Evolutionary conservation across 2,888 invertebrate genomes (phyloP), one percentile per base, ranked within the genome.

Genomic region (Synergus gifuensis): DNA sequence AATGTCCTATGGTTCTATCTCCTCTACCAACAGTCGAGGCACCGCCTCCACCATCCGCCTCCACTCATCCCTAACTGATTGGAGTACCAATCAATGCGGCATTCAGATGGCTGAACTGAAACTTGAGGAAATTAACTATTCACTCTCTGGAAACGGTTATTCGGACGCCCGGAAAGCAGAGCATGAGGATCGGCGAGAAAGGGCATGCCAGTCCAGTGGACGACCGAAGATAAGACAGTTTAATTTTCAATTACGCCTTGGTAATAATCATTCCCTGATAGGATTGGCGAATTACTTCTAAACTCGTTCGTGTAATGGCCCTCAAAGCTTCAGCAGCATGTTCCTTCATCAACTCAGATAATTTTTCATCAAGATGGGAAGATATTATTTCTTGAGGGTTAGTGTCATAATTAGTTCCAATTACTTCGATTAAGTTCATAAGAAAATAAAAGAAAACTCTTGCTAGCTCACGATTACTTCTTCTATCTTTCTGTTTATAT

Each of bases 71-170:
- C 87, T 86, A 88, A 90, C 89, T 91, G 91, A 91, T 91, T 91
- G 90, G 89, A 91, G 91, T 90, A 91, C 90, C 91, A 91, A 91
- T 91, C 91, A 91, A 91, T 91, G 90, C 87, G 88, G 89, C 91
- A 91, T 91, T 91, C 91, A 91, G 89, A 87, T 86, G 87, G 88
- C 88, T 86, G 86, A 86, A 88, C 89, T 88, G 89, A 91, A 91
- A 91, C 91, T 91, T 91, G 91, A 90, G 91, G 91, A 91, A 91
- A 91, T 91, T 91, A 91, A 91, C 91, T 89, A 91, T 91, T 91
- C 91, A 90, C 88, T 90, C 87, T 81, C 87, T 89, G 90, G 89
- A 91, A 91, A 91, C 90, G 90, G 90, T 90, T 90, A 89, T 91
- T 90, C 88, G 88, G 86, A 86, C 85, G 88, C 84, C 87, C 88